Evolutionary conservation across 35 echinoderm and acorn worm species (phyloP), one percentile per base, ranked within the genome.

Genomic region (Apostichopus parvimensis): DNA sequence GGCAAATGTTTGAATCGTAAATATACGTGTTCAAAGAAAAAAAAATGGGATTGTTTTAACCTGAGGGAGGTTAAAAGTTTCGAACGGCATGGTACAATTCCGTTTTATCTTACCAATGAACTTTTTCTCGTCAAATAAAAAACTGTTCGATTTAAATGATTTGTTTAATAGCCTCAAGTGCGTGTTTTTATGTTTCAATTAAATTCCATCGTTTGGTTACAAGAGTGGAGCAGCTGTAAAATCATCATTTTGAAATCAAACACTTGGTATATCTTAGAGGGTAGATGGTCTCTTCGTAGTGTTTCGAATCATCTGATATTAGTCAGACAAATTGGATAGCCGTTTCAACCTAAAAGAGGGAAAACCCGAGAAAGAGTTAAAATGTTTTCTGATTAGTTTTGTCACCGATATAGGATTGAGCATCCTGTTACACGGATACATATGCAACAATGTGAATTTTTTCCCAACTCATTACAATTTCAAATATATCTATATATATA

Each of bases 61-160:
- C 56, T 24, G 55, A 84, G 81, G 81, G 81, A 84, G 81, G 81
- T 84, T 84, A 84, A 84, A 84, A 84, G 81, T 84, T 84, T 84
- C 81, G 81, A 84, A 56, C 81, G 81, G 81, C 81, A 84, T 56
- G 18, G 10, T 59, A 22, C 17, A 59, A 59, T 84, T 59, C 56
- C 81, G 55, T 84, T 59, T 84, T 84, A 56, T 55, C 54, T 84
- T 84, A 84, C 81, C 81, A 84, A 84, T 59, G 81, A 84, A 84
- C 81, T 84, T 84, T 82, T 82, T 84, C 24, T 20, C 21, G 20
- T 75, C 71, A 75, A 75, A 75, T 22, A 75, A 75, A 68, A 68
- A 75, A 22, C 71, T 84, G 81, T 84, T 84, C 81, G 57, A 84
- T 84, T 58, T 84, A 59, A 84, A 84, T 84, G 81, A 59, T 56